Evolutionary conservation across 2,888 invertebrate genomes (phyloP).

Genomic region (Glaucopsyche alexis): DNA sequence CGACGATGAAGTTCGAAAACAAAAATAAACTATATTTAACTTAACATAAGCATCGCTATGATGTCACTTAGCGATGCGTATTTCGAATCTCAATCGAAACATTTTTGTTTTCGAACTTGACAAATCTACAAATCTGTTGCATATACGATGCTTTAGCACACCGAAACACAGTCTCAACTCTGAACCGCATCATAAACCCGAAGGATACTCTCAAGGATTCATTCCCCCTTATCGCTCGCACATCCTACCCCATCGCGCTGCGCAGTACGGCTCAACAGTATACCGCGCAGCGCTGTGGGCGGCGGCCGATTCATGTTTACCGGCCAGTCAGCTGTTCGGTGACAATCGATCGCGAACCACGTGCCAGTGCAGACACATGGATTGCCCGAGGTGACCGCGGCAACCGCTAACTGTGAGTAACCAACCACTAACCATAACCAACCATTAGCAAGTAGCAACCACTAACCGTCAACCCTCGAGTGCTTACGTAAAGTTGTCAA

Average conservation of each 20-base stretch:
- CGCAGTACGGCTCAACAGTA: constrained; percentile 43
- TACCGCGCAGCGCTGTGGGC: constrained; percentile 43
- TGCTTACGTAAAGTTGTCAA: neutral
- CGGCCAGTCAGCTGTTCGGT: constrained; percentile 75
- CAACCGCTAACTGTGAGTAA: constrained; percentile 35
- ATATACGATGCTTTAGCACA: no score
- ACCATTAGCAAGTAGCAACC: constrained; percentile 47
- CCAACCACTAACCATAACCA: constrained; percentile 40
- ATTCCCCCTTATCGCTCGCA: constrained; percentile 27
- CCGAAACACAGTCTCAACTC: no score
- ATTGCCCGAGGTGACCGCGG: constrained; percentile 66
- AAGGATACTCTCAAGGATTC: no score
- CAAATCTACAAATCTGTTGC: no score
- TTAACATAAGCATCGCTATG: no score
- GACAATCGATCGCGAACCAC: constrained; percentile 59
- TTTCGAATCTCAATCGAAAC: no score
- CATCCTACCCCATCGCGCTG: constrained; percentile 36
- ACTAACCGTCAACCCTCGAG: constrained; percentile 40
- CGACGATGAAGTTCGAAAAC: no score
- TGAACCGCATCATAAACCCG: no score
- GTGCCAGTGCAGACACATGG: constrained; percentile 67
- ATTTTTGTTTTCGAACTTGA: no score
- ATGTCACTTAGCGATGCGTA: no score
- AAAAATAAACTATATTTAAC: no score
- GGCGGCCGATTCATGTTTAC: constrained; percentile 75